phyloP scores from a whole-genome alignment of 2,797 vertebrate genomes.

The Centroberyx gerrardi region DNA sequence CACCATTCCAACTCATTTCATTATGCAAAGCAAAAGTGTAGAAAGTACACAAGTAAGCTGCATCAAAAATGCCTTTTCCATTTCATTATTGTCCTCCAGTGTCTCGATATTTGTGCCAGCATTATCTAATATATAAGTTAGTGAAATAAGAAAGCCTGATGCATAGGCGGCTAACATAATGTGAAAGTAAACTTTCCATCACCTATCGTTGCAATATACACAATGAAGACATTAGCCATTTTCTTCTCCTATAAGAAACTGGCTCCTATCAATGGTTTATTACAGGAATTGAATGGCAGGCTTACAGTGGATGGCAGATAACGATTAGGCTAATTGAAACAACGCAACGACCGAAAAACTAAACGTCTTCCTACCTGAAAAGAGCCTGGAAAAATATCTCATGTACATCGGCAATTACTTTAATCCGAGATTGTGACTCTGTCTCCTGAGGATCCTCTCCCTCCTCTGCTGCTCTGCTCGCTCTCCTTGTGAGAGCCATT shows the following conservation, averaged over 20 bases:
- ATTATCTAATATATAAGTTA: neutral
- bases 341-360: too few relatives aligned
- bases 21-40: too few relatives aligned
- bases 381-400: constrained; percentile 77
- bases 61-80: too few relatives aligned
- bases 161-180: neutral
- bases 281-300: constrained; percentile 26
- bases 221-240: neutral
- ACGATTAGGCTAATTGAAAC: neutral
- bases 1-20: too few relatives aligned
- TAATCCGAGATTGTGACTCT: constrained; percentile 20
- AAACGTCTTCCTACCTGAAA: constrained; percentile 80
- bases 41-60: neutral
- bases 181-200: too few relatives aligned
- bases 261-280: neutral
- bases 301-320: neutral
- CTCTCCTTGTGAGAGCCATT: constrained; percentile 69
- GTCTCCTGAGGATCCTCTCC: constrained; percentile 45
- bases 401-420: constrained; percentile 75
- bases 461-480: constrained; percentile 54
- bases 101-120: neutral
- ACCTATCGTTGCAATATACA: neutral
- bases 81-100: too few relatives aligned
- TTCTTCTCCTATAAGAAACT: neutral
- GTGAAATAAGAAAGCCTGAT: constrained; percentile 9